Evolutionary conservation across 2,888 invertebrate species (phyloP), one percentile per base, ranked within the genome.

Genomic region (Palloptera scutellata): DNA sequence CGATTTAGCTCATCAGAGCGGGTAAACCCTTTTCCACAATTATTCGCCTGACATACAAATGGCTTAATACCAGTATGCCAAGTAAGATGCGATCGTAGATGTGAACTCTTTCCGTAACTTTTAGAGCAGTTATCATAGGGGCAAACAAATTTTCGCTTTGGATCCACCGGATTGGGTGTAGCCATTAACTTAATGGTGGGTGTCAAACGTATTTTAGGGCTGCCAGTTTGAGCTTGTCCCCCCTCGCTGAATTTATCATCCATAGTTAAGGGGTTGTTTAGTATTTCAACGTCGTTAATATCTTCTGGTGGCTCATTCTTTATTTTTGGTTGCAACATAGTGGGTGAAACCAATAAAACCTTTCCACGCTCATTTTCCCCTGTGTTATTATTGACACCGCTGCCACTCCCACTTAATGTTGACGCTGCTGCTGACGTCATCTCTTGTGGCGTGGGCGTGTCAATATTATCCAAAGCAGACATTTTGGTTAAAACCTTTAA

Each of bases 41-140:
- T 78, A 0, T 77, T 73, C 30, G 79, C 77, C n/a, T 72, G 74
- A 66, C 83, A 83, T 3, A 81, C 79, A 64, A 82, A 83, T 0
- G 83, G 83, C 53, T 83, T 83, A 20, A 83, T 80, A 5, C 83
- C 83, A 3, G 83, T 81, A 61, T 83, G 83, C 83, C 83, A 83
- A n/a, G 83, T 83, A 42, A 83, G 75, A 76, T 83, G 83, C 20
- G 83, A 82, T 48, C 83, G 82, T 64, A 83, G 73, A 73, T 83
- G 83, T 43, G 83, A 83, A 71, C 83, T 83, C 72, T 83, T 83
- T 8, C 83, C 83, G 69, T 83, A 83, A 57, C 83, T 79, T 71
- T 83, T 83, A 10, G 78, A 78, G 66, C 83, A 83, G 65, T 81
- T 80, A 1, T 77, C 78, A 63, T 83, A 78, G 0, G 82, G 79